These are phyloP conservation scores for Cheilosia pagana DNA, from an alignment of 2,888 invertebrate species.

Conservation along the genomic window DNA sequence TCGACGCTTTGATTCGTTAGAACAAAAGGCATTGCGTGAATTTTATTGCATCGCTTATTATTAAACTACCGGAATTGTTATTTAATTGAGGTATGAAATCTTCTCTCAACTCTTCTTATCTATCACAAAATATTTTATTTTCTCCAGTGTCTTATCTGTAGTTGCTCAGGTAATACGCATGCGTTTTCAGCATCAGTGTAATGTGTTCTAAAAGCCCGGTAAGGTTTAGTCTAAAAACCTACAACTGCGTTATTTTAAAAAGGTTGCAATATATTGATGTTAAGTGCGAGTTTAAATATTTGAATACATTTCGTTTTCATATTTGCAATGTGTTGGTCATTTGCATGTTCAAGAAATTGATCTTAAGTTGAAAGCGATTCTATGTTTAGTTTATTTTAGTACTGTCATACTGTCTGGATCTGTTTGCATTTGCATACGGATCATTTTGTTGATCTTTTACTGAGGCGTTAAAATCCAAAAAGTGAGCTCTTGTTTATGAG, in stretches of 20 bases:
- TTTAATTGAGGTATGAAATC: constrained; percentile 7
- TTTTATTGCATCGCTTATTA: constrained; percentile 8
- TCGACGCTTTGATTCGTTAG: constrained; percentile 42
- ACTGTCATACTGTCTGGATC: too few relatives aligned
- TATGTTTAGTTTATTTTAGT: neutral
- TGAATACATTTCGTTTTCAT: neutral
- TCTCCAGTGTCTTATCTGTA: constrained; percentile 34
- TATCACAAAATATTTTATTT: constrained; percentile 24
- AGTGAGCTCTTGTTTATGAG: too few relatives aligned
- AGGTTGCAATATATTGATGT: neutral
- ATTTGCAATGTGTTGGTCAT: too few relatives aligned
- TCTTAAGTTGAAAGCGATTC: neutral
- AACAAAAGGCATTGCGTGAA: constrained; percentile 30
- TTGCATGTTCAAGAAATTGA: neutral
- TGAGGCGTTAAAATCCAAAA: too few relatives aligned
- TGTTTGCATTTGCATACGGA: too few relatives aligned
- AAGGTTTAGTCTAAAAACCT: neutral
- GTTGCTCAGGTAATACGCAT: neutral
- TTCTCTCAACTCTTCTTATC: constrained; percentile 41
- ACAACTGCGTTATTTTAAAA: neutral
- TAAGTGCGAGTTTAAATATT: neutral
- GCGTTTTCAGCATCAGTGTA: neutral
- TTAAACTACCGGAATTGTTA: constrained; percentile 13
- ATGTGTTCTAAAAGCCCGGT: neutral
- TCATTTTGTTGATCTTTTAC: too few relatives aligned